Evolutionary conservation across 2,113 vertebrate species (phyloP).

Genomic region (Periophthalmus modestus): DNA sequence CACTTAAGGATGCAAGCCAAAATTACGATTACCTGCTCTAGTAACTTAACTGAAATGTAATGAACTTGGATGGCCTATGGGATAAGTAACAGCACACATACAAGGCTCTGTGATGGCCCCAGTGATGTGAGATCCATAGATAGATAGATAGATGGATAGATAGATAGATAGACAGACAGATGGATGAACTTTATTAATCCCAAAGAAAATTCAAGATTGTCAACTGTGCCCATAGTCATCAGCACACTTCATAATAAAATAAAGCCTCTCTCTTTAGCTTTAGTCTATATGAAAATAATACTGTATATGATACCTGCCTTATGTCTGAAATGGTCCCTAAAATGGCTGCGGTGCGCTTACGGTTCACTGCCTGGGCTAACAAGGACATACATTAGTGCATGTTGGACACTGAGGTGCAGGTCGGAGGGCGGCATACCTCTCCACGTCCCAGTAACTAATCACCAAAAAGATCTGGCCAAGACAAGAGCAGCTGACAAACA

Average conservation of each 20-base stretch:
- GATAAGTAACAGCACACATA: too few relatives aligned
- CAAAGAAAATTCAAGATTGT: too few relatives aligned
- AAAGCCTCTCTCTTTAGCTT: not conserved
- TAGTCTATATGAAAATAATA: not conserved
- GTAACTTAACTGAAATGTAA: too few relatives aligned
- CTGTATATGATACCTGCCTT: not conserved
- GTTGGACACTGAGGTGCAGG: constrained; percentile 26
- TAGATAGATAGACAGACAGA: too few relatives aligned
- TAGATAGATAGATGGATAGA: too few relatives aligned
- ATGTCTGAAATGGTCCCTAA: not conserved
- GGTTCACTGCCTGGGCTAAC: constrained; percentile 24
- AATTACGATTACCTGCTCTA: too few relatives aligned
- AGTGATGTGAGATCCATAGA: too few relatives aligned
- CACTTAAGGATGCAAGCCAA: too few relatives aligned
- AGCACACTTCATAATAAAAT: not conserved
- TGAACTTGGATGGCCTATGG: too few relatives aligned
- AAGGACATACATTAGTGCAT: constrained; percentile 36
- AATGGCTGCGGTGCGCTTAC: constrained; percentile 17
- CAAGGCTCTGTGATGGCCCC: too few relatives aligned
- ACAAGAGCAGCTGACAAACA: constrained; percentile 51
- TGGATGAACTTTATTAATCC: too few relatives aligned
- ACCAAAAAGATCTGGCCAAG: constrained; percentile 57
- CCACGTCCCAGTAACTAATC: constrained; percentile 69
- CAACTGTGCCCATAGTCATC: too few relatives aligned
- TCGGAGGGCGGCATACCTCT: constrained; percentile 59